Evolutionary conservation across 2,888 invertebrate species (phyloP), one percentile per base, ranked within the genome.

Genomic region (Strigamia transsilvanica): DNA sequence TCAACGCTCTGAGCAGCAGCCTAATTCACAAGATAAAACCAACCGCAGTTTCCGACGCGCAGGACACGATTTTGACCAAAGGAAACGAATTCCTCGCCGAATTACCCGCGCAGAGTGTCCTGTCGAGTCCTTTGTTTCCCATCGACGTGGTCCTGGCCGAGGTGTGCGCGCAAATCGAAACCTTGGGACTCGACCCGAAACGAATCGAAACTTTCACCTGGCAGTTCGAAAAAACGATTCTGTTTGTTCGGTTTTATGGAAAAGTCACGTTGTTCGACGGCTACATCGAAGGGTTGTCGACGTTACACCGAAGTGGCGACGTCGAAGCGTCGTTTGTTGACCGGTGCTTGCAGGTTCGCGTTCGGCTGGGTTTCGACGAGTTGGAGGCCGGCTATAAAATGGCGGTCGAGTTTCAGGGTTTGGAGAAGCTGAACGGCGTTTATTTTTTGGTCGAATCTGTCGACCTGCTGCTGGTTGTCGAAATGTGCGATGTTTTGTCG

Each of bases 21-120:
- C 91, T 96, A 12, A 96, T 97, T 85, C 94, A 95, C 87, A 93
- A 94, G 12, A 93, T 96, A 85, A 96, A 96, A 87, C 95, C 95
- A 0, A 93, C 93, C 85, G 92, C 96, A 84, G 88, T 96, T 32
- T 91, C 91, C 18, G 84, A 86, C 81, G 93, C 94, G 0, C 94
- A 95, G 86, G 91, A 91, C 0, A 93, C 93, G 86, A 90, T 94
- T 0, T 91, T 94, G 84, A 90, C 89, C 0, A 93, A 93, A 87
- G 92, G 96, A 0, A 94, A 96, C 87, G 90, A 91, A 15, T 92
- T 94, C 87, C 90, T 95, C 34, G 91, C 91, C 21, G 91, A 92
- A 85, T 86, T 94, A 15, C 91, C 93, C 15, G 92, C 93, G 32
- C 80, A 82, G 78, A 61, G 78, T 85, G 92, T 91, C 82, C 93